phyloP scores from a whole-genome alignment of 35 echinoderm and acorn worm species.

The Apostichopus parvimensis region DNA sequence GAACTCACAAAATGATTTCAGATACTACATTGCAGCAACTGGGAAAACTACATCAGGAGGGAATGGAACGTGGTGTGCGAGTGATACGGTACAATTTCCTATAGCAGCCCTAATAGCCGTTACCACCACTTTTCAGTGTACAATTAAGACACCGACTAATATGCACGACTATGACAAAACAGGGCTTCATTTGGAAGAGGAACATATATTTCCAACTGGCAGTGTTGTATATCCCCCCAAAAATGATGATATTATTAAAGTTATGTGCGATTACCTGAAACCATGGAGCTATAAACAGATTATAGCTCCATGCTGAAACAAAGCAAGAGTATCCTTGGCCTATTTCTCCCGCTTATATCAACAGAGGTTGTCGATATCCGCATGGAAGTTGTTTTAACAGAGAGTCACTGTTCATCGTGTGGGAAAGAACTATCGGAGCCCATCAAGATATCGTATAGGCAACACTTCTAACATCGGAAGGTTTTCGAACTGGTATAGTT shows the following conservation, averaged over 20 bases:
- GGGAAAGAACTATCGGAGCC: neutral
- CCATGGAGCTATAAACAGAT: too few species aligned
- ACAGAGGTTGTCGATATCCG: neutral
- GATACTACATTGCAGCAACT: neutral
- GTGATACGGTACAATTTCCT: slow-evolving; percentile 22
- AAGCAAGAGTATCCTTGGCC: slow-evolving; percentile 27
- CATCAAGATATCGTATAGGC: slow-evolving; percentile 27
- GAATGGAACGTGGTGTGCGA: neutral
- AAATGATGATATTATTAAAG: too few species aligned
- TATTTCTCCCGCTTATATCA: neutral
- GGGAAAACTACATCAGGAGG: neutral
- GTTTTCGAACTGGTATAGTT: neutral
- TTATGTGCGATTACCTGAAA: too few species aligned
- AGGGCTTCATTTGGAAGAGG: neutral
- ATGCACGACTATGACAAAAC: slow-evolving; percentile 11
- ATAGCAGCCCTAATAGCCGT: neutral
- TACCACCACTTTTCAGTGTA: slow-evolving; percentile 19
- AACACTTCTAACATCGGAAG: neutral
- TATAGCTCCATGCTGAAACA: too few species aligned
- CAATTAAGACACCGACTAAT: neutral
- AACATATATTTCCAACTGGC: neutral
- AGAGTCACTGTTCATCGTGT: slow-evolving; percentile 3
- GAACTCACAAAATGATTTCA: slow-evolving; percentile 2
- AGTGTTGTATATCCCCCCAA: slow-evolving; percentile 24
- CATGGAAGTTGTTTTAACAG: slow-evolving; percentile 4